Evolutionary conservation across 2,888 invertebrate genomes (phyloP).

Genomic region (Cistogaster globosa): DNA sequence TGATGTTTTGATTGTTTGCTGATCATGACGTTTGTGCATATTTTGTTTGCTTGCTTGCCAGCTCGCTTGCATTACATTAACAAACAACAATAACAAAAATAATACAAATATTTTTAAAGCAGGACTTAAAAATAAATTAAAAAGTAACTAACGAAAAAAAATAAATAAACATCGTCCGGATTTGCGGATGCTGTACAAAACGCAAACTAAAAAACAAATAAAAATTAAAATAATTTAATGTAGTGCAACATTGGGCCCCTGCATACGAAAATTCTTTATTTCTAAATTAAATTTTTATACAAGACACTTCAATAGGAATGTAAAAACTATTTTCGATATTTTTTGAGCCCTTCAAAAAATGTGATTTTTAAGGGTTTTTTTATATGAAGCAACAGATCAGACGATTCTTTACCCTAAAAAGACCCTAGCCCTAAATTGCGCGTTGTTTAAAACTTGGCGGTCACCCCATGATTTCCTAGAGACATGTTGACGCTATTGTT

Average conservation of each 20-base stretch:
- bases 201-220: neutral
- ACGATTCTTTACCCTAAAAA: too few species aligned
- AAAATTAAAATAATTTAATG: constrained; percentile 43
- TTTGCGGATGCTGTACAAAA: constrained; percentile 71
- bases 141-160: constrained; percentile 31
- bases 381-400: too few species aligned
- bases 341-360: too few species aligned
- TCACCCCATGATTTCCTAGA: too few species aligned
- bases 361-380: too few species aligned
- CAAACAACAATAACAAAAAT: neutral
- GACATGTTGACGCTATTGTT: too few species aligned
- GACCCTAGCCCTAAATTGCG: too few species aligned
- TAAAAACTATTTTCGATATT: too few species aligned
- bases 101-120: neutral
- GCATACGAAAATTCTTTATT: neutral
- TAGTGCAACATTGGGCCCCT: constrained; percentile 43
- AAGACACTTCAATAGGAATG: too few species aligned
- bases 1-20: constrained; percentile 31
- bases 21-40: constrained; percentile 60
- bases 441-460: too few species aligned
- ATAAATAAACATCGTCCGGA: constrained; percentile 63
- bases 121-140: constrained; percentile 10
- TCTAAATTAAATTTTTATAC: too few species aligned
- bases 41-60: constrained; percentile 31
- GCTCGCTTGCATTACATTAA: constrained; percentile 27